A percentile compares a stretch with the other conserved stretches of the same genome.
phyloP scores from a whole-genome alignment of 30 jellyfish, hydroid and myxozoan species.

The Morbakka virulenta region DNA sequence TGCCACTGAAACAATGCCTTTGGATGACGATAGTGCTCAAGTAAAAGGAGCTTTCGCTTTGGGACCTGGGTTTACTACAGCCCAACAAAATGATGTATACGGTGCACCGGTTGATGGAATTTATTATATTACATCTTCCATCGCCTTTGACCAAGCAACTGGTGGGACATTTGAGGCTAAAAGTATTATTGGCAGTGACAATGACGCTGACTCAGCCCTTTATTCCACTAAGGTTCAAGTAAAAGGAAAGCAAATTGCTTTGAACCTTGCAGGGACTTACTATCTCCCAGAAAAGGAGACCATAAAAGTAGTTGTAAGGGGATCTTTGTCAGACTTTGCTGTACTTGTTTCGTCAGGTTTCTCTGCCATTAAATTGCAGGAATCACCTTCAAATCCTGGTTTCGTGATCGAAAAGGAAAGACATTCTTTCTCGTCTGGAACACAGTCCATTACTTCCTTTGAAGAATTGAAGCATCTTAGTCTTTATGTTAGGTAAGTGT shows the following conservation, averaged over 20 bases:
- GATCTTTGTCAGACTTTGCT: neutral
- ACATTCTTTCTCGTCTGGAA: neutral
- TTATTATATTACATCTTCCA: neutral
- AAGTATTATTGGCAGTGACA: neutral
- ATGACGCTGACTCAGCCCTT: neutral
- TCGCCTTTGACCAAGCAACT: neutral
- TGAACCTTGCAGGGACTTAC: neutral
- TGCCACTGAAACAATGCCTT: neutral
- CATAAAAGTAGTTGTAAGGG: neutral
- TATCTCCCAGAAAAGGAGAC: neutral
- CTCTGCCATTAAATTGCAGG: neutral
- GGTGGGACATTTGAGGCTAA: neutral
- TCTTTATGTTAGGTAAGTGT: too few species aligned
- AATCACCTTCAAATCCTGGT: neutral
- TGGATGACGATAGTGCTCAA: neutral
- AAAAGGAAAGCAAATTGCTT: neutral
- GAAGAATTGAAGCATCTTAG: too few species aligned
- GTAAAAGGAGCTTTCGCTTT: neutral
- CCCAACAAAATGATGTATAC: neutral
- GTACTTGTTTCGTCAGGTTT: neutral
- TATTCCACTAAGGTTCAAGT: neutral
- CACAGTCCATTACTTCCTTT: too few species aligned
- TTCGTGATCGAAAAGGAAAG: neutral
- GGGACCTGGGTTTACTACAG: neutral
- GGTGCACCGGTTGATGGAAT: neutral